Conservation (phyloP, 2,888 invertebrate genomes). For the Sceliomorpha sp. region DNA sequence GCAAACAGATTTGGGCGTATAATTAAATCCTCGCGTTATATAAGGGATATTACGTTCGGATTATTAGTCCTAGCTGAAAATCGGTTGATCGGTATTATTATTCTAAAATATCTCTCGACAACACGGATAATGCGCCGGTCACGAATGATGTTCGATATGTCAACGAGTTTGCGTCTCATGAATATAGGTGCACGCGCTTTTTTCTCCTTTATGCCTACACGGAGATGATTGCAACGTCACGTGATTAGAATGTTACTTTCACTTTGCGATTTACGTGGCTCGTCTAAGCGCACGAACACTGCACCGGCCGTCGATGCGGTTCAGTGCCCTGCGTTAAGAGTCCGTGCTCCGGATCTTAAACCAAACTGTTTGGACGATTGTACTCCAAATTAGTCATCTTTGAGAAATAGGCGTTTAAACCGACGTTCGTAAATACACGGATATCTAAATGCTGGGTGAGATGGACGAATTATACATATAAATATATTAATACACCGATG, state of each 20-base stretch:
- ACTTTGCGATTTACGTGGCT: slow-evolving; percentile 58
- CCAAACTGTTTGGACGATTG: neutral
- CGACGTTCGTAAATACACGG: too few species aligned
- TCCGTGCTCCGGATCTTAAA: slow-evolving; percentile 12
- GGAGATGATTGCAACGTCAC: slow-evolving; percentile 65
- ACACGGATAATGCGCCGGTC: neutral
- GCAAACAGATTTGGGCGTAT: too few species aligned
- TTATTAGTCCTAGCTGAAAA: too few species aligned
- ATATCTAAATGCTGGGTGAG: too few species aligned
- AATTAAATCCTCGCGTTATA: too few species aligned
- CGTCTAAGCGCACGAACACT: slow-evolving; percentile 4
- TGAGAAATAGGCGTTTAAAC: too few species aligned
- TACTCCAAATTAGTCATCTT: too few species aligned
- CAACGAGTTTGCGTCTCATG: slow-evolving; percentile 8
- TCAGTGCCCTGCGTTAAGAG: slow-evolving; percentile 33
- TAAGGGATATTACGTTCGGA: too few species aligned
- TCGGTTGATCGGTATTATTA: slow-evolving; percentile 1
- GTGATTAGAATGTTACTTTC: slow-evolving; percentile 70
- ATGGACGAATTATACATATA: too few species aligned
- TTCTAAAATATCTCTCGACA: neutral
- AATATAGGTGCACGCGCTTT: slow-evolving; percentile 40
- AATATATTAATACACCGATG: too few species aligned
- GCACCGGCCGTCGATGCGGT: slow-evolving; percentile 3
- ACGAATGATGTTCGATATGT: slow-evolving; percentile 4
- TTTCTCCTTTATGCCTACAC: slow-evolving; percentile 48